A percentile compares a stretch with the other conserved stretches of the same genome.
Conservation (phyloP, 2,113 vertebrate species). For the Ceuthmochares aereus region DNA sequence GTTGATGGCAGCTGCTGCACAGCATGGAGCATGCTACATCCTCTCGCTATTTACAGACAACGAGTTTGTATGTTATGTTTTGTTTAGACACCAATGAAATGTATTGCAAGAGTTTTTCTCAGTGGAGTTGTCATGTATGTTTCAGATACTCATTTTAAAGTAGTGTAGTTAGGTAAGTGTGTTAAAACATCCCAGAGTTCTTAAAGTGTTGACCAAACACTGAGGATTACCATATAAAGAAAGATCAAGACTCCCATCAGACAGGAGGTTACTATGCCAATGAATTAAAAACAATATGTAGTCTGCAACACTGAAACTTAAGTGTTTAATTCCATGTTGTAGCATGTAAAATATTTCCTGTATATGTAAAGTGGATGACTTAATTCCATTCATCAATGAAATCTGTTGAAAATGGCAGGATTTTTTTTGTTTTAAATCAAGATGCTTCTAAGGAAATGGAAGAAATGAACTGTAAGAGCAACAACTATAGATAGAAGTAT, state of each 20-base stretch:
- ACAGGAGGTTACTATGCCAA: neutral
- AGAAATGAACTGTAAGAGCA: neutral
- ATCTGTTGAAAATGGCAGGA: neutral
- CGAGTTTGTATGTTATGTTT: neutral
- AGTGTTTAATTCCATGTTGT: neutral
- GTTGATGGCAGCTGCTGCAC: slow-evolving; percentile 58
- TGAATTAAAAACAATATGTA: neutral
- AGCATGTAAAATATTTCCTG: neutral
- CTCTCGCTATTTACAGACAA: neutral
- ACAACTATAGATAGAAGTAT: neutral
- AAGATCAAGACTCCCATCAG: neutral
- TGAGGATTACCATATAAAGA: neutral
- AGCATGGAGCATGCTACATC: neutral
- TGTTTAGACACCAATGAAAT: neutral
- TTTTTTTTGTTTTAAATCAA: slow-evolving; percentile 15
- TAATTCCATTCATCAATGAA: neutral
- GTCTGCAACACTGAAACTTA: neutral
- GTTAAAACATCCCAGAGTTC: neutral
- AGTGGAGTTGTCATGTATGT: neutral
- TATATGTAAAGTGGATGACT: neutral
- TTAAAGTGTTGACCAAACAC: slow-evolving; percentile 13
- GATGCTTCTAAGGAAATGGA: neutral
- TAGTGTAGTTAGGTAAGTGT: neutral
- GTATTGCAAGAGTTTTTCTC: neutral
- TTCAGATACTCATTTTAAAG: neutral